These are phyloP conservation scores for Drosophila mauritiana DNA, from an alignment of 1,140 invertebrate species.

Conservation along the genomic window DNA sequence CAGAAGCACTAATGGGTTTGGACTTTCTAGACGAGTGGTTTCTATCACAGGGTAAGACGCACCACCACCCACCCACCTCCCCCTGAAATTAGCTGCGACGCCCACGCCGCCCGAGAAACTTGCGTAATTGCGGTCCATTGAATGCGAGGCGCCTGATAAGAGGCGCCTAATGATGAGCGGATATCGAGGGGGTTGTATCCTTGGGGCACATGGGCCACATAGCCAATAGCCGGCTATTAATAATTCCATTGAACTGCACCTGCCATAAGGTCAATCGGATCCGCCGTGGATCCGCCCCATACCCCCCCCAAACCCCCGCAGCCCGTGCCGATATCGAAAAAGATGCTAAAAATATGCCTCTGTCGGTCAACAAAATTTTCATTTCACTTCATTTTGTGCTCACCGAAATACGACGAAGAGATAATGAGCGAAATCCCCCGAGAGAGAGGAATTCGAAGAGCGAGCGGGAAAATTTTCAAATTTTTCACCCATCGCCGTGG, in stretches of 20 bases:
- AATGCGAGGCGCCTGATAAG: constrained; percentile 43
- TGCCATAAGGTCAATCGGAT: constrained; percentile 69
- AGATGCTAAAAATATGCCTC: constrained; percentile 61
- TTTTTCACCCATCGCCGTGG: constrained; percentile 63
- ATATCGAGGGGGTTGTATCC: constrained; percentile 16
- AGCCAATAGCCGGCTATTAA: constrained; percentile 45
- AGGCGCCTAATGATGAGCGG: constrained; percentile 12
- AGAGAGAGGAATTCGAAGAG: constrained; percentile 17
- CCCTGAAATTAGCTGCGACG: constrained; percentile 39
- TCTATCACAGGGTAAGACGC: constrained; percentile 83
- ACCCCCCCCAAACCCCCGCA: background rate
- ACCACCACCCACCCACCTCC: background rate
- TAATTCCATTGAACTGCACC: constrained; percentile 80
- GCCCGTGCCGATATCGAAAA: constrained; percentile 33
- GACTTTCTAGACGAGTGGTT: constrained; percentile 84
- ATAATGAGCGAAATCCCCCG: constrained; percentile 11
- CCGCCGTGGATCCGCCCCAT: constrained; percentile 10
- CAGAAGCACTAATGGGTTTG: constrained; percentile 70
- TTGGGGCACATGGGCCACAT: constrained; percentile 33
- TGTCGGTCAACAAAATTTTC: constrained; percentile 64
- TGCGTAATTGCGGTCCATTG: constrained; percentile 70
- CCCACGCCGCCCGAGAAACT: constrained; percentile 45
- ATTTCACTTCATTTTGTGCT: constrained; percentile 48
- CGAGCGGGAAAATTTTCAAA: constrained; percentile 50
- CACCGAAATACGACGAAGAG: constrained; percentile 15